phyloP scores from a whole-genome alignment of 2,113 vertebrate species.

The Halcyon senegalensis region DNA sequence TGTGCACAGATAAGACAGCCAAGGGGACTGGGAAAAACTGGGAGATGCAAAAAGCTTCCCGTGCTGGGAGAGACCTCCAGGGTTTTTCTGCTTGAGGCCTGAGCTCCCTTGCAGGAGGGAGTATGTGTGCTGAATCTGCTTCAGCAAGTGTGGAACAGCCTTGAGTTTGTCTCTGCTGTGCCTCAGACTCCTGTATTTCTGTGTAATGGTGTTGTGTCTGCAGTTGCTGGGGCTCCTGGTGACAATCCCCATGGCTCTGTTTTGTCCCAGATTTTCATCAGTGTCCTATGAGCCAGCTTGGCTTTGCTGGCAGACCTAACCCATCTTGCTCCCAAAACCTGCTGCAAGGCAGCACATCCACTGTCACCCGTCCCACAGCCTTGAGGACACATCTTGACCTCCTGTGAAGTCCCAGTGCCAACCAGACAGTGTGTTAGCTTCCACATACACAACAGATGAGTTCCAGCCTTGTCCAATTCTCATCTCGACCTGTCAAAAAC shows the following conservation, averaged over 20 bases:
- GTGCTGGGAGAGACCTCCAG: not conserved
- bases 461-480: not conserved
- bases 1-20: not conserved
- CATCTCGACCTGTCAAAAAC: not conserved
- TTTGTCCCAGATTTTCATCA: not conserved
- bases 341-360: not conserved
- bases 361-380: not conserved
- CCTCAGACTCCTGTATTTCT: not conserved
- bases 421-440: not conserved
- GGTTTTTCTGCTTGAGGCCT: not conserved
- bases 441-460: rapidly evolving
- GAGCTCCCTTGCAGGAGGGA: not conserved
- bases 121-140: rapidly evolving
- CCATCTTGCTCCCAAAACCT: not conserved
- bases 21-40: not conserved
- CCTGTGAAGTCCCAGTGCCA: not conserved
- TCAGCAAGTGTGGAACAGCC: not conserved
- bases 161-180: not conserved
- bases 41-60: not conserved
- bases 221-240: not conserved
- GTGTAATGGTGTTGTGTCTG: rapidly evolving
- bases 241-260: not conserved
- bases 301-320: not conserved
- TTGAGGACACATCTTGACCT: rapidly evolving
- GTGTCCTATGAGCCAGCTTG: not conserved